Evolutionary conservation across 2,113 vertebrate species (phyloP), one percentile per base, ranked within the genome.

Genomic region (Mesoclemmys tuberculata): DNA sequence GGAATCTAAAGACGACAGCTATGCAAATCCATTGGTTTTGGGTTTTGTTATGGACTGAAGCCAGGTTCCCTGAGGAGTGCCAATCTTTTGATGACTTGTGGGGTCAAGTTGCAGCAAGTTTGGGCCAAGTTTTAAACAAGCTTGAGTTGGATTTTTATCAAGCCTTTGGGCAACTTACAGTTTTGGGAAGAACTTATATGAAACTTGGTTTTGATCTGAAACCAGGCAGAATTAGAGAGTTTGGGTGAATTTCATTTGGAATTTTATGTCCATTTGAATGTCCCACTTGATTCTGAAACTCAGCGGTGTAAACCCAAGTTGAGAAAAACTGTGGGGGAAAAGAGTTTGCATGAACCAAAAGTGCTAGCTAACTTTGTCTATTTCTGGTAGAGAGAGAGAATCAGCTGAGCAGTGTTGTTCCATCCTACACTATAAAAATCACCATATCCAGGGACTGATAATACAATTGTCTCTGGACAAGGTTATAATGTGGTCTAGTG

Each of bases 111-210:
- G 49, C 93, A 93, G 44, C 55, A 85, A 90, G 41, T 0, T 92
- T 18, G 9, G 80, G 84, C 89, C 84, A 90, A 89, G 51, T 22
- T 93, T 87, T 90, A 96, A 95, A 84, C 87, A 92, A n/a, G 88
- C 54, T 93, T 84, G 92, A 96, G 89, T 19, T 92, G 61, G 93
- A 84, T 29, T 90, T 81, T 0, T 35, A 92, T 93, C 80, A 97
- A 89, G 89, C 9, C 16, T 55, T 83, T 87, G 49, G 93, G 80
- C 90, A 90, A 94, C 80, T 94, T 80, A 48, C 21, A 55, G 46
- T 84, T 94, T 4, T 14, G 52, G 68, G 78, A 22, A 82, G 44
- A 80, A 75, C 79, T 96, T 93, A 35, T 80, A 56, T 79, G 85
- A 94, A 96, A 81, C 7, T 79, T 89, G 22, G 22, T 93, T 84